phyloP scores from a whole-genome alignment of 2,797 vertebrate species.

The Parotocinclus haroldoi region DNA sequence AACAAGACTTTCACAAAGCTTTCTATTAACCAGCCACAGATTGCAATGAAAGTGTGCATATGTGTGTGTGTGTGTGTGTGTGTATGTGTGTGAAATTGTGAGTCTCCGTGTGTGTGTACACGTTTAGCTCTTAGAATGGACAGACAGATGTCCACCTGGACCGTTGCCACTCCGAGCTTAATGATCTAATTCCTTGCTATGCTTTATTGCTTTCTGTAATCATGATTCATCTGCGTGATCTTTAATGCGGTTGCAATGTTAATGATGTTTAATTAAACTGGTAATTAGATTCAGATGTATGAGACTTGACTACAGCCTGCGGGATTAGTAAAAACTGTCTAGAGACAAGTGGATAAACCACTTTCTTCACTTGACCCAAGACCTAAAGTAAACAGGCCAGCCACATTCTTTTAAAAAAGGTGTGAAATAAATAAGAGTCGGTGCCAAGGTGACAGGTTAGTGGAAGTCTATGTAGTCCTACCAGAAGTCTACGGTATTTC shows the following conservation, averaged over 20 bases:
- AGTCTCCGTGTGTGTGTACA: not conserved
- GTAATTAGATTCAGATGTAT: slow-evolving; percentile 52
- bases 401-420: too few relatives aligned
- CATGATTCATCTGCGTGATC: slow-evolving; percentile 25
- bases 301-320: slow-evolving; percentile 56
- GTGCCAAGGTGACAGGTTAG: too few relatives aligned
- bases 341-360: slow-evolving; percentile 9
- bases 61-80: slow-evolving; percentile 58
- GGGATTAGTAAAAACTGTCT: slow-evolving; percentile 8
- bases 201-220: slow-evolving; percentile 29
- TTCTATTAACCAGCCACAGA: slow-evolving; percentile 53
- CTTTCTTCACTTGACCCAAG: too few relatives aligned
- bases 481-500: too few relatives aligned
- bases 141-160: slow-evolving; percentile 10
- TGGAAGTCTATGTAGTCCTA: too few relatives aligned
- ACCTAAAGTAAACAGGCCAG: too few relatives aligned
- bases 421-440: too few relatives aligned
- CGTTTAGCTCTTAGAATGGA: not conserved
- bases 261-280: slow-evolving; percentile 60
- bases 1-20: slow-evolving; percentile 58
- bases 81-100: slow-evolving; percentile 32
- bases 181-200: not conserved
- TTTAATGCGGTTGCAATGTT: slow-evolving; percentile 45
- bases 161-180: not conserved
- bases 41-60: slow-evolving; percentile 58